Evolutionary conservation across 2,113 vertebrate genomes (phyloP).

Genomic region (Coryphaenoides rupestris): DNA sequence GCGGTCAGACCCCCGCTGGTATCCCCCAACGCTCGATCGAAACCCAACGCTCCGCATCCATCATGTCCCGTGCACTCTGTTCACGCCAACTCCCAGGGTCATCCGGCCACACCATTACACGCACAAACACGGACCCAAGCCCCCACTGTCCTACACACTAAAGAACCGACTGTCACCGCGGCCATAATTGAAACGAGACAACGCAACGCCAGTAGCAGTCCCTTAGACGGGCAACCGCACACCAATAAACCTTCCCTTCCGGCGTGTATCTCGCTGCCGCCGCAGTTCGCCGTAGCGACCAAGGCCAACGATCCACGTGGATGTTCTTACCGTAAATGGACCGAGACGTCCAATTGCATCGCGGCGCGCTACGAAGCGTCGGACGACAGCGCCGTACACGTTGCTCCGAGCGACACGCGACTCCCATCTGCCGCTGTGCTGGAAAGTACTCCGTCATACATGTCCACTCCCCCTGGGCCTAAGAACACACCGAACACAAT

Average conservation of each 20-base stretch:
- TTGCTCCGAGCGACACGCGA: conserved; percentile 25
- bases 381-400: conserved; percentile 36
- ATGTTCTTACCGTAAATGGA: conserved; percentile 21
- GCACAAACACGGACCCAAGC: conserved; percentile 1
- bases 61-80: conserved; percentile 44
- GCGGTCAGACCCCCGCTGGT: conserved; percentile 34
- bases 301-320: conserved; percentile 40
- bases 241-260: conserved; percentile 16
- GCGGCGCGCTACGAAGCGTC: not conserved
- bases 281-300: conserved; percentile 52
- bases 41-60: conserved; percentile 32
- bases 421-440: not conserved
- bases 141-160: conserved; percentile 28
- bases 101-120: conserved; percentile 6
- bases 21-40: conserved; percentile 39
- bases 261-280: conserved; percentile 29
- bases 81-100: not conserved
- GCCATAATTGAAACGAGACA: conserved; percentile 51
- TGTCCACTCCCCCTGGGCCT: not conserved
- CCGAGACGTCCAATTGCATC: conserved; percentile 7
- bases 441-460: conserved; percentile 19
- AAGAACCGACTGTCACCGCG: conserved; percentile 47
- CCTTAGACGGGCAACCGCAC: not conserved
- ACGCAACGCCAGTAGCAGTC: not conserved
- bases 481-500: conserved; percentile 10